Conservation (phyloP, 2,113 vertebrate genomes). For the Rhombomys opimus region DNA sequence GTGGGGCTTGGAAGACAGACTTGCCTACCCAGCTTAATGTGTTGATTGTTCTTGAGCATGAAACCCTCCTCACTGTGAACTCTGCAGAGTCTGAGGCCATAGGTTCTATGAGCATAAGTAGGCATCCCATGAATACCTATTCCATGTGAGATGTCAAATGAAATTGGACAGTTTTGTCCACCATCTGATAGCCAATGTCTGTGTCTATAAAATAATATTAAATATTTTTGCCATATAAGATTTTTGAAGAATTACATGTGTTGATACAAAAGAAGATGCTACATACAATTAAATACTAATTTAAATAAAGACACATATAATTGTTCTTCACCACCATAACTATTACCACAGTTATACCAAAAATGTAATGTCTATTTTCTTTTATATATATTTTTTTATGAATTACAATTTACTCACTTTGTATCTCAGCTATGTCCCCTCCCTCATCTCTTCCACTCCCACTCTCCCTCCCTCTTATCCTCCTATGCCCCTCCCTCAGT, state of each 20-base stretch:
- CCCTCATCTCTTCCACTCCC: no score
- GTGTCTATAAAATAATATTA: not conserved
- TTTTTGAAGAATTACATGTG: not conserved
- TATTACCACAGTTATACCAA: not conserved
- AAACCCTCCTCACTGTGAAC: not conserved
- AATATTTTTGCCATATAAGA: not conserved
- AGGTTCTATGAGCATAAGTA: not conserved
- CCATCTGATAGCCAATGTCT: not conserved
- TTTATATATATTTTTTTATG: no score
- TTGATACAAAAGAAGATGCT: not conserved
- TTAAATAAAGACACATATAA: not conserved
- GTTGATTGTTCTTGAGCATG: not conserved
- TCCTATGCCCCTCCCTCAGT: no score
- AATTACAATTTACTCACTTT: no score
- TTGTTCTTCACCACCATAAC: not conserved
- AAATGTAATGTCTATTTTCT: not conserved
- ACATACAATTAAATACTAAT: not conserved
- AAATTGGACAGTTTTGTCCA: not conserved
- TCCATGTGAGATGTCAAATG: not conserved
- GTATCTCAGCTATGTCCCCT: no score
- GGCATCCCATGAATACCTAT: no score
- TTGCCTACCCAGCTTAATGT: not conserved
- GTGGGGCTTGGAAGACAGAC: not conserved
- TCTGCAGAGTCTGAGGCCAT: not conserved
- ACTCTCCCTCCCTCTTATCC: no score